Conservation (phyloP, 2,797 vertebrate species). For the Pipistrellus pygmaeus region DNA sequence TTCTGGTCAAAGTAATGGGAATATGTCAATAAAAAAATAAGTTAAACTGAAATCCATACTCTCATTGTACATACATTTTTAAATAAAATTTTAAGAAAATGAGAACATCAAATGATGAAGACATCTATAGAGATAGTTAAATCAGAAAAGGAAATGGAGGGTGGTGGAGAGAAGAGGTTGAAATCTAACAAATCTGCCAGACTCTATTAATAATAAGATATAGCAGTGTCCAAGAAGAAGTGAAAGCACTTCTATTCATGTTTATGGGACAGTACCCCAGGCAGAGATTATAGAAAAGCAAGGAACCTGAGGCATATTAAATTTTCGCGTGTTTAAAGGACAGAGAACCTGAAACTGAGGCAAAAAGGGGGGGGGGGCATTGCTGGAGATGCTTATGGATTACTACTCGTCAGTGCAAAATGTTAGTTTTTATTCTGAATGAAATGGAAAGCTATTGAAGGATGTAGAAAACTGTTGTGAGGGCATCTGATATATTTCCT, state of each 20-base stretch:
- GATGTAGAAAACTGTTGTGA: rapidly evolving
- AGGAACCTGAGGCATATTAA: neutral
- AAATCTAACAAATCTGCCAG: neutral
- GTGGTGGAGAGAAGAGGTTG: neutral
- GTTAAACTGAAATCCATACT: neutral
- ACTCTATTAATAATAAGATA: neutral
- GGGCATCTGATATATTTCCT: neutral
- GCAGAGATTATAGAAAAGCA: neutral
- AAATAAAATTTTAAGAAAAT: neutral
- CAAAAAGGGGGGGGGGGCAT: neutral
- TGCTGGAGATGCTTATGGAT: neutral
- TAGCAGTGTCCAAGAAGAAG: neutral
- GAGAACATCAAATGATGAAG: neutral
- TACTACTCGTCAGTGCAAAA: neutral
- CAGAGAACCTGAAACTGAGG: neutral
- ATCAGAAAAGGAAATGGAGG: neutral
- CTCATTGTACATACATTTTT: neutral
- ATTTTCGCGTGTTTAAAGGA: neutral
- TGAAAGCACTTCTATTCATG: neutral
- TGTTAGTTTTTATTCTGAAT: neutral
- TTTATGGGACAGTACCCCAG: neutral
- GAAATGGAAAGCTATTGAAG: neutral
- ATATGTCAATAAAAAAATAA: neutral
- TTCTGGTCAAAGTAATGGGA: neutral
- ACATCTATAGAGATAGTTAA: neutral